A percentile compares a stretch with the other conserved stretches of the same genome.
phyloP scores from a whole-genome alignment of 2,888 invertebrate genomes.

The Adelphocoris suturalis region DNA sequence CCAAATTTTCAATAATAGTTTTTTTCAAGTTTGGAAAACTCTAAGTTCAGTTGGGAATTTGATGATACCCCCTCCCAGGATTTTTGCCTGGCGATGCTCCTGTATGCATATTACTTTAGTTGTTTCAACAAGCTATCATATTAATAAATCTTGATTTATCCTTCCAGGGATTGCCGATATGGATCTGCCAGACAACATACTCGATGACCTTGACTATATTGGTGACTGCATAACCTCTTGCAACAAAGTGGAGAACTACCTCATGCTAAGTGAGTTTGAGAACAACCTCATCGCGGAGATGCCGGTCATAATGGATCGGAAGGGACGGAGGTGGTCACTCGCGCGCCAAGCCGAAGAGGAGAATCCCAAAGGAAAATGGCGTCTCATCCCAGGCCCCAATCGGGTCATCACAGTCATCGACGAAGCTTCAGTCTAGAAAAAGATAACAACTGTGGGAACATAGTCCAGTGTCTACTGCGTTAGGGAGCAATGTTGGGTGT shows the following conservation, averaged over 20 bases:
- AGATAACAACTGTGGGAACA: not conserved
- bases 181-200: conserved; percentile 88
- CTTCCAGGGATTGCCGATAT: conserved; percentile 85
- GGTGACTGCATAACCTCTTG: conserved; percentile 92
- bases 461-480: too few relatives aligned
- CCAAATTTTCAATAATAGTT: too few relatives aligned
- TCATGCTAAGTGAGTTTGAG: conserved; percentile 92
- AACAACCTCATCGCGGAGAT: conserved; percentile 90
- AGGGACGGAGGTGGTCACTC: conserved; percentile 86
- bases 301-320: conserved; percentile 86
- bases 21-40: too few relatives aligned
- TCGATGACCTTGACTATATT: conserved; percentile 89
- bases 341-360: conserved; percentile 80
- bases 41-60: too few relatives aligned
- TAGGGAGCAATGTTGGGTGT: too few relatives aligned
- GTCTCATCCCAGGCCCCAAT: conserved; percentile 79
- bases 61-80: too few relatives aligned
- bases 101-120: too few relatives aligned
- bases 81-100: too few relatives aligned
- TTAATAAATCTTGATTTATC: too few relatives aligned
- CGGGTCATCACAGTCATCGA: conserved; percentile 89
- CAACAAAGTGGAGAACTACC: conserved; percentile 91
- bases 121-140: too few relatives aligned
- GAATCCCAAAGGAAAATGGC: conserved; percentile 78
- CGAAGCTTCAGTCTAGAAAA: conserved; percentile 81